phyloP scores from a whole-genome alignment of 2,797 vertebrate species.

The Coregonus suidteri region DNA sequence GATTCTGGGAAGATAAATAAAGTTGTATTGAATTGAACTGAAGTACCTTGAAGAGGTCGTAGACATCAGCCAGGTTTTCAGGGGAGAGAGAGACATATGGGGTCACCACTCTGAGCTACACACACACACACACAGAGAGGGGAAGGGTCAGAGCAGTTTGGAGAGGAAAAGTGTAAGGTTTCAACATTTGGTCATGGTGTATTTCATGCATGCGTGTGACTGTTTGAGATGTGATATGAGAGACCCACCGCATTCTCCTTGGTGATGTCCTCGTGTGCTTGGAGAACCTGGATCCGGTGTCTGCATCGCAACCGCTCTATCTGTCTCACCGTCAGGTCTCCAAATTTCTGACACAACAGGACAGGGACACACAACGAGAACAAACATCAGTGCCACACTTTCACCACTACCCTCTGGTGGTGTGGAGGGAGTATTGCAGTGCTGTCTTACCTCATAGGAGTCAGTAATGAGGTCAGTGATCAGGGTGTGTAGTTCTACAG shows the following conservation, averaged over 20 bases:
- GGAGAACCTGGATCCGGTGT: slow-evolving; percentile 90
- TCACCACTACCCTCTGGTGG: background rate
- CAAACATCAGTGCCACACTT: background rate
- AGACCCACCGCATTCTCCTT: slow-evolving; percentile 90
- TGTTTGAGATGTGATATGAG: background rate
- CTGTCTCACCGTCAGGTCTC: slow-evolving; percentile 87
- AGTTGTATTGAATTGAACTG: background rate
- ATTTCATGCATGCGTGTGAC: slow-evolving; percentile 1
- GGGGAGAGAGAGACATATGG: slow-evolving; percentile 86
- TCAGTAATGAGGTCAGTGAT: slow-evolving; percentile 88
- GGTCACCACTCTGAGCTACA: slow-evolving; percentile 85
- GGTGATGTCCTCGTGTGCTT: slow-evolving; percentile 89
- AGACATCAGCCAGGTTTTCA: slow-evolving; percentile 85
- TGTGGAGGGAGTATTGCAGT: background rate
- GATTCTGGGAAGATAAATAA: background rate
- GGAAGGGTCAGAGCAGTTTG: background rate
- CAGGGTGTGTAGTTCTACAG: slow-evolving; percentile 70
- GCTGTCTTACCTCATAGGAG: slow-evolving; percentile 82
- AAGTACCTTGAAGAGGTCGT: slow-evolving; percentile 92
- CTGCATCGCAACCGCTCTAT: slow-evolving; percentile 88
- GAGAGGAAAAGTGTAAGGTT: background rate
- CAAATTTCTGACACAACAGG: slow-evolving; percentile 81
- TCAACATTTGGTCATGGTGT: background rate
- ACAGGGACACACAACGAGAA: background rate
- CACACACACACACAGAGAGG: background rate